phyloP scores from a whole-genome alignment of 2,797 vertebrate species.

The Sphenopsis melanotis region DNA sequence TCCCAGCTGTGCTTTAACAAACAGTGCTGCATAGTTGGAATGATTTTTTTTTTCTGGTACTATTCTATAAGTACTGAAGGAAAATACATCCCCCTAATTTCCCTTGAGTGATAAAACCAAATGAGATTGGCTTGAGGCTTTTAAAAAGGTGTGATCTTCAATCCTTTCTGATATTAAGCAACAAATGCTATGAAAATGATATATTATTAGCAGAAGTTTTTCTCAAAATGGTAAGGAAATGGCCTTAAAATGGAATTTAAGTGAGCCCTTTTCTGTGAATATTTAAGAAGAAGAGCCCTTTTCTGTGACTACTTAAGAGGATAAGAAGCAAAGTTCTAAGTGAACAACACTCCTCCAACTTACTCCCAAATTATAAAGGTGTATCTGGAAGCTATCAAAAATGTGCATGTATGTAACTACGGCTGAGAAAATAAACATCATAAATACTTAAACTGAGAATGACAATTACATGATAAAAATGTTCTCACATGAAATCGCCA shows the following conservation, averaged over 20 bases:
- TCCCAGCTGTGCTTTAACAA: neutral
- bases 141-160: neutral
- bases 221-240: neutral
- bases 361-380: neutral
- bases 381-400: constrained; percentile 28
- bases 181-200: neutral
- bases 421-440: constrained; percentile 1
- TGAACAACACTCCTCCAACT: neutral
- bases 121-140: neutral
- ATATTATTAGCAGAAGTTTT: neutral
- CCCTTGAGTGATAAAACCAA: neutral
- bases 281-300: neutral
- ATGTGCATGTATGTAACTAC: neutral
- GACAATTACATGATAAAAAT: neutral
- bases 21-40: neutral
- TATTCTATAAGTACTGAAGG: neutral
- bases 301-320: neutral
- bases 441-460: neutral
- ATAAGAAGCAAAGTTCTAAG: neutral
- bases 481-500: neutral
- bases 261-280: neutral
- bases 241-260: neutral
- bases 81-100: neutral
- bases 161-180: neutral
- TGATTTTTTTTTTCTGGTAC: neutral